Evolutionary conservation across 2,888 invertebrate species (phyloP), one percentile per base, ranked within the genome.

Genomic region (Zele albiditarsus): DNA sequence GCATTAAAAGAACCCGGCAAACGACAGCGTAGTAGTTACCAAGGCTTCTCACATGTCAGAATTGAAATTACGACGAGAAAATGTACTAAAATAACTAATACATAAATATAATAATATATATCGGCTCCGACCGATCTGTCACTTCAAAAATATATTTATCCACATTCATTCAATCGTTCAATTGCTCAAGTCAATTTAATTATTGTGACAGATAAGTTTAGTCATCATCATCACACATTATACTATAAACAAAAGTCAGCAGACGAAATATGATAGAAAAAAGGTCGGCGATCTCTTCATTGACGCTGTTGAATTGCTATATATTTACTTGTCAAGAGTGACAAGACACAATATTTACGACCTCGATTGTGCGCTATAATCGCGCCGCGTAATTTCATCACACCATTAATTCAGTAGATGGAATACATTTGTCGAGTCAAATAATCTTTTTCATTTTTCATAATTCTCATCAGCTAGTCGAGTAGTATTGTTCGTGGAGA

Each of bases 291-390:
- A 62, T 49, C 57, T 71, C 68, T 58, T 71, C 73, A 63, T 38
- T 46, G 69, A 53, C 67, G 28, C 67, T 73, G 53, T 66, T 46
- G 73, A 74, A 71, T 73, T 46, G 74, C 75, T 60, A 67, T 77
- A 63, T 75, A 53, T 77, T 68, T 75, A 53, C 77, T 78, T 73
- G 67, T 66, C 74, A 77, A 76, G 78, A 81, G 38, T 12, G 38
- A 12, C 77, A 79, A 80, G 79, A 78, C 69, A 72, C 68, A 12
- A 12, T 38, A 38, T 12, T 38, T 72, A 76, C 76, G 78, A 78
- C 76, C 38, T 73, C 67, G 65, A 71, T 74, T 78, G 74, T 77
- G 75, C 75, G 74, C 66, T 58, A 60, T 28, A 27, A 60, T 60
- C 60, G 12, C 38, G 2, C 12, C 27, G 60, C 27, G 60, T 60